Conservation (phyloP, 2,888 invertebrate species). For the Eilema griseolum region DNA sequence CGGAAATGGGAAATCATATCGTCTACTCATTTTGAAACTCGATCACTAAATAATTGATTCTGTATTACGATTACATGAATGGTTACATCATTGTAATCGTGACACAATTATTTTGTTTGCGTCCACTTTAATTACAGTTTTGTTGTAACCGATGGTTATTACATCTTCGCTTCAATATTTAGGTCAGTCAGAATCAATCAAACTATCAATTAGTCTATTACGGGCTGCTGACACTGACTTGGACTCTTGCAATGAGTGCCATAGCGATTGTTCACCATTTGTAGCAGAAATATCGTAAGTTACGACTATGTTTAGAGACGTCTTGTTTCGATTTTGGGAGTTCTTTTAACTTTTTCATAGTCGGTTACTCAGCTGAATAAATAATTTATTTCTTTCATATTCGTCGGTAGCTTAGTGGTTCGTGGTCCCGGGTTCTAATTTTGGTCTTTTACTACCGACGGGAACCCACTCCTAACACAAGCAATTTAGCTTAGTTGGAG, state of each 20-base stretch:
- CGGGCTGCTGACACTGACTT: background rate
- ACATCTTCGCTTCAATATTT: constrained; percentile 6
- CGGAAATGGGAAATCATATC: constrained; percentile 18
- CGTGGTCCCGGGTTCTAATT: too few species aligned
- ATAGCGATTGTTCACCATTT: background rate
- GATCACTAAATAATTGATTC: constrained; percentile 31
- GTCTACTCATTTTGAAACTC: constrained; percentile 25
- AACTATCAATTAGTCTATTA: background rate
- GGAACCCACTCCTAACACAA: too few species aligned
- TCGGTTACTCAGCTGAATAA: too few species aligned
- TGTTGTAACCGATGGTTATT: constrained; percentile 5
- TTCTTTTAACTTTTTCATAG: too few species aligned
- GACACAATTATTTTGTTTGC: constrained; percentile 9
- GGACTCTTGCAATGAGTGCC: background rate
- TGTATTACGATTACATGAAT: constrained; percentile 16
- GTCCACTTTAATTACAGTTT: constrained; percentile 1
- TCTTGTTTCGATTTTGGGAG: too few species aligned
- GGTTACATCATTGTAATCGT: constrained; percentile 12
- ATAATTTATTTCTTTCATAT: too few species aligned
- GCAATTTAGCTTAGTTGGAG: too few species aligned
- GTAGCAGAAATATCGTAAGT: too few species aligned
- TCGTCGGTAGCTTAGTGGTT: too few species aligned
- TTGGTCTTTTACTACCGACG: too few species aligned
- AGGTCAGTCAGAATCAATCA: background rate
- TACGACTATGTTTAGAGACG: too few species aligned